phyloP scores from a whole-genome alignment of 2,888 invertebrate genomes.

The Metacarcinus magister region DNA sequence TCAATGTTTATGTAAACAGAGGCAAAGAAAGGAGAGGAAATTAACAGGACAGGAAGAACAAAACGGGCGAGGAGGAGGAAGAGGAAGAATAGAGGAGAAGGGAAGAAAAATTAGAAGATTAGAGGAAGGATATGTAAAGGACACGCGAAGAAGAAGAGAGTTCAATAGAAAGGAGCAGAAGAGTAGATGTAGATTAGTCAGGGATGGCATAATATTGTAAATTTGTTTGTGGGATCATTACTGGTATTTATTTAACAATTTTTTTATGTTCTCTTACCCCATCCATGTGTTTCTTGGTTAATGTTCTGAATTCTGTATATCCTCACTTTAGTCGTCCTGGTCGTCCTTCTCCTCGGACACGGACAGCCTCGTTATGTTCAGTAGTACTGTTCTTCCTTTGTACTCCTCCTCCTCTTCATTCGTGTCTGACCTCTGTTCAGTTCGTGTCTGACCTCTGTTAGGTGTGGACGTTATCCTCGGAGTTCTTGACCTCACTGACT shows the following conservation, averaged over 20 bases:
- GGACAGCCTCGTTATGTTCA: too few relatives aligned
- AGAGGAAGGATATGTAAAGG: background rate
- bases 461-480: too few relatives aligned
- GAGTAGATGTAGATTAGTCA: background rate
- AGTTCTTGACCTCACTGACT: too few relatives aligned
- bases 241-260: too few relatives aligned
- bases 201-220: too few relatives aligned
- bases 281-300: too few relatives aligned
- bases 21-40: background rate
- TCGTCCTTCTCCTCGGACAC: too few relatives aligned
- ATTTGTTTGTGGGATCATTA: too few relatives aligned
- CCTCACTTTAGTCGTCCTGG: too few relatives aligned
- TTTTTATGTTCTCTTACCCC: too few relatives aligned
- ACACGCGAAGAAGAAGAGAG: background rate
- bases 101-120: background rate
- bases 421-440: background rate
- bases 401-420: background rate
- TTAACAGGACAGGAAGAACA: background rate
- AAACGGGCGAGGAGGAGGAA: background rate
- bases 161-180: background rate
- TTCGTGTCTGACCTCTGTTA: background rate
- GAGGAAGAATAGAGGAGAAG: background rate
- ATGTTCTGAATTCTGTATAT: too few relatives aligned
- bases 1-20: background rate
- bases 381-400: background rate